These are phyloP conservation scores for Coregonus sp. DNA, from an alignment of 2,797 vertebrate species.

Conservation along the genomic window DNA sequence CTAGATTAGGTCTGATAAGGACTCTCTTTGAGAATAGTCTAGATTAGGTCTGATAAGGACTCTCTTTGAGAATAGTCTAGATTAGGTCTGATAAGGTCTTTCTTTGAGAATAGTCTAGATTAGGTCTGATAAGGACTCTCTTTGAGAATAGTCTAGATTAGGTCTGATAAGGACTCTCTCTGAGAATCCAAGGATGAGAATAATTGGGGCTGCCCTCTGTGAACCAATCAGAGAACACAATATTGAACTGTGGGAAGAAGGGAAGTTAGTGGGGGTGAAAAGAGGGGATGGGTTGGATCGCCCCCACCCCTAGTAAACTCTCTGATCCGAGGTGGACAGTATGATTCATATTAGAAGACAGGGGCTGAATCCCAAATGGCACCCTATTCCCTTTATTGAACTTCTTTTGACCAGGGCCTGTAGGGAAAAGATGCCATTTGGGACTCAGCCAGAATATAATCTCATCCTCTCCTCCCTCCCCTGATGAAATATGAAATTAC, in stretches of 20 bases:
- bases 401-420: not conserved
- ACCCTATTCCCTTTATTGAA: not conserved
- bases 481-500: constrained; percentile 60
- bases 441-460: not conserved
- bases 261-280: not conserved
- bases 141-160: constrained; percentile 9
- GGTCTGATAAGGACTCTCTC: constrained; percentile 16
- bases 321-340: constrained; percentile 42
- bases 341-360: constrained; percentile 42
- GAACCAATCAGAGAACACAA: constrained; percentile 36
- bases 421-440: not conserved
- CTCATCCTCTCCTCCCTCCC: constrained; percentile 18
- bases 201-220: constrained; percentile 43
- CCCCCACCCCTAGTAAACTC: constrained; percentile 21
- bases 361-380: constrained; percentile 17
- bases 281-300: constrained; percentile 9
- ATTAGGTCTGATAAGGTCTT: no score
- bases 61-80: not conserved
- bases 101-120: constrained; percentile 4
- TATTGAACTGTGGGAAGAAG: constrained; percentile 3
- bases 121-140: constrained; percentile 15
- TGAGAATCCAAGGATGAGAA: constrained; percentile 53
- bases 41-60: constrained; percentile 15
- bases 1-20: constrained; percentile 11
- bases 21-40: constrained; percentile 13